These are phyloP conservation scores for Spicauda simplicius DNA, from an alignment of 2,888 invertebrate genomes.

Conservation along the genomic window DNA sequence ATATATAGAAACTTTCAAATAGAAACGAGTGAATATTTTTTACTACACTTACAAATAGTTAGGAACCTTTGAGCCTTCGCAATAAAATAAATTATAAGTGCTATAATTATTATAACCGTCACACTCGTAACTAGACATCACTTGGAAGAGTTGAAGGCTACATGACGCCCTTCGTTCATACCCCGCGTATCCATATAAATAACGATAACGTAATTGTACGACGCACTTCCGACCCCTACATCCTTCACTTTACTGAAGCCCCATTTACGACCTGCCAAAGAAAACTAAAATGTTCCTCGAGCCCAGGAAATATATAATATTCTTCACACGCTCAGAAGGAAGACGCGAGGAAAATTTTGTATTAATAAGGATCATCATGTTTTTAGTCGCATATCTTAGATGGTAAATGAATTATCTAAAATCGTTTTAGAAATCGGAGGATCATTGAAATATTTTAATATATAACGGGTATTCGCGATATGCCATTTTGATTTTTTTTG, in stretches of 20 bases:
- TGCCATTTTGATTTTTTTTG: no score
- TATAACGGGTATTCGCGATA: no score
- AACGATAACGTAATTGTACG: conserved; percentile 24
- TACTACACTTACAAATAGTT: no score
- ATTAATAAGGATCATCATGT: no score
- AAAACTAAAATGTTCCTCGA: neutral
- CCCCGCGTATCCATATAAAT: conserved; percentile 9
- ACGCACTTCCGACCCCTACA: conserved; percentile 21
- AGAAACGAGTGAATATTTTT: no score
- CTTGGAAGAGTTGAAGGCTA: neutral
- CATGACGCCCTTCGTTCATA: neutral
- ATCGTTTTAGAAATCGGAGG: no score
- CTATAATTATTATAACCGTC: neutral
- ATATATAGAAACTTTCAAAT: no score
- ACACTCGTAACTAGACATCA: neutral
- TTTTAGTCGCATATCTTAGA: no score
- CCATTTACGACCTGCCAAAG: conserved; percentile 4
- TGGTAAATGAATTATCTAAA: no score
- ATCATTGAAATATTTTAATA: no score
- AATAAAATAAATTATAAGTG: neutral
- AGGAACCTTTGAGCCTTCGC: no score
- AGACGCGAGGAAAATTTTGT: no score
- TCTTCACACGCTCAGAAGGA: neutral
- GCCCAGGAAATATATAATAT: neutral
- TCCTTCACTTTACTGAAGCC: conserved; percentile 7